These are phyloP conservation scores for Varecia variegata DNA, from an alignment of 2,797 vertebrate species.

Conservation along the genomic window DNA sequence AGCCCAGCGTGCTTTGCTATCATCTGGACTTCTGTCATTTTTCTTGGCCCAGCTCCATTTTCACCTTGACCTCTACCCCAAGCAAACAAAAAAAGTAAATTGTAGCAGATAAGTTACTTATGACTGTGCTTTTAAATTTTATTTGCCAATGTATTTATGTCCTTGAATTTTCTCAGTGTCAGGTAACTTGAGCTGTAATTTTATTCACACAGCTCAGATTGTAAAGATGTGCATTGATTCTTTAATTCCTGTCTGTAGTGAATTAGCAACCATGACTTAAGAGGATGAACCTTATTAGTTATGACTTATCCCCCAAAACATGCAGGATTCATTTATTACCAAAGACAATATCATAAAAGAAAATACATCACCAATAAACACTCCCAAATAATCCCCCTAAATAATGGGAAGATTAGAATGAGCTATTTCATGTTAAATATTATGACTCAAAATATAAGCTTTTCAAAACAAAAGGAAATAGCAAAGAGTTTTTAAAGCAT, in stretches of 20 bases:
- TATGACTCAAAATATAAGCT: conserved; percentile 55
- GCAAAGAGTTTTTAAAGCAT: conserved; percentile 55
- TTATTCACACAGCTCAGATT: conserved; percentile 33
- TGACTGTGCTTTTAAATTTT: neutral
- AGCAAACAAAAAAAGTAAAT: neutral
- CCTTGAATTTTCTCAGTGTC: neutral
- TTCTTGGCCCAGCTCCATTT: neutral
- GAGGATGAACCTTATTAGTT: conserved; percentile 39
- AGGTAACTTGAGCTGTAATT: conserved; percentile 53
- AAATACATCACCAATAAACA: neutral
- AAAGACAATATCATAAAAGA: conserved; percentile 61
- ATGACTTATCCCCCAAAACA: neutral
- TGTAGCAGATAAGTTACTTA: neutral
- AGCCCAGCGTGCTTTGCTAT: neutral
- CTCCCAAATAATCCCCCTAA: neutral
- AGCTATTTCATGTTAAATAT: conserved; percentile 65
- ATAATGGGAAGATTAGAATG: conserved; percentile 6
- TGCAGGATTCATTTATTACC: conserved; percentile 62
- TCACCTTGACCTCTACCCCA: neutral
- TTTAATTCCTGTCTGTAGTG: neutral
- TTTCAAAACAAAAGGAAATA: conserved; percentile 62
- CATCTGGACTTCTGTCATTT: neutral
- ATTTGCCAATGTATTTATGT: conserved; percentile 33
- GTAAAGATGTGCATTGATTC: neutral
- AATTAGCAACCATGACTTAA: conserved; percentile 37